These are phyloP conservation scores for Silurus meridionalis DNA, from an alignment of 2,113 vertebrate genomes.

Conservation along the genomic window DNA sequence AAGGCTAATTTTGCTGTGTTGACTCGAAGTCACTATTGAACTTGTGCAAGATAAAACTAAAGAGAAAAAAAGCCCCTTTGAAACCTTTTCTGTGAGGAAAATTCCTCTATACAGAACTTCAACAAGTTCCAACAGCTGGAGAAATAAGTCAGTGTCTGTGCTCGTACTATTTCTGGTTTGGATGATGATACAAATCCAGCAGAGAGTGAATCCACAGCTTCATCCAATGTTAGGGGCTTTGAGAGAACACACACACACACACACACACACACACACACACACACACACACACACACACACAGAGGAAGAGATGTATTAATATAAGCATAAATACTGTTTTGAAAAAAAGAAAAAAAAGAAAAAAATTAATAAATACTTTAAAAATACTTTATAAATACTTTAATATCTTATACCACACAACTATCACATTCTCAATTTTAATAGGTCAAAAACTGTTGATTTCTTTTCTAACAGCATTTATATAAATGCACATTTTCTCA, in stretches of 20 bases:
- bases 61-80: not conserved
- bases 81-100: not conserved
- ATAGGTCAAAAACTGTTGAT: not conserved
- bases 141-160: not conserved
- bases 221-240: conserved; percentile 69
- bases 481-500: not conserved
- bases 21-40: not conserved
- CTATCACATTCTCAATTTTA: not conserved
- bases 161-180: conserved; percentile 60
- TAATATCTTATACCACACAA: not conserved
- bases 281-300: not conserved
- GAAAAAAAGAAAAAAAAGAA: not conserved
- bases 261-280: not conserved
- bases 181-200: conserved; percentile 59
- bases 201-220: conserved; percentile 70
- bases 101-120: not conserved
- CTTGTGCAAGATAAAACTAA: not conserved
- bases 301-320: not conserved
- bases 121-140: not conserved
- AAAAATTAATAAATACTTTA: not conserved
- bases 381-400: not conserved
- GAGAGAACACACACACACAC: conserved; percentile 38
- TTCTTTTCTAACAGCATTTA: not conserved
- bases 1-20: not conserved
- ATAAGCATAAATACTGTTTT: not conserved